A percentile compares a stretch with the other conserved stretches of the same genome.
These are phyloP conservation scores for Glyptemys insculpta DNA, from an alignment of 2,797 vertebrate species.

Conservation along the genomic window DNA sequence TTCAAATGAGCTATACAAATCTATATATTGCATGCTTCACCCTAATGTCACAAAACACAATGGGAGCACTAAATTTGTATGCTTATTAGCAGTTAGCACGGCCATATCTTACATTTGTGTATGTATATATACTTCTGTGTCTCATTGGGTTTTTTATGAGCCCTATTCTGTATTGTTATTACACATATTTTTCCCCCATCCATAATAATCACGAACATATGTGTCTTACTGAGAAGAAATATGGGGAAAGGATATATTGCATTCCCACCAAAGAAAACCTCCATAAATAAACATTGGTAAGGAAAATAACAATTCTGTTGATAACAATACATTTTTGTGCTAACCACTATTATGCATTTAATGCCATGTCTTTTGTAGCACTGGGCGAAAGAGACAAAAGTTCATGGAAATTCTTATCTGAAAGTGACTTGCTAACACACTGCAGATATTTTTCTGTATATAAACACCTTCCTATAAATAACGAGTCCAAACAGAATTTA, in stretches of 20 bases:
- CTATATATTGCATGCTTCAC: constrained; percentile 41
- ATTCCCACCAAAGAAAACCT: neutral
- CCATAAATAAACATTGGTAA: constrained; percentile 55
- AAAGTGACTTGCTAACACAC: neutral
- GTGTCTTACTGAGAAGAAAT: constrained; percentile 46
- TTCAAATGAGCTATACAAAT: constrained; percentile 37
- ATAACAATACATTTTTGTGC: constrained; percentile 29
- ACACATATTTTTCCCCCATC: constrained; percentile 41
- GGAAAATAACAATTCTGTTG: constrained; percentile 38
- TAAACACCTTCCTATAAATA: constrained; percentile 37
- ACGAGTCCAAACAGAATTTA: constrained; percentile 49
- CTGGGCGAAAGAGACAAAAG: neutral
- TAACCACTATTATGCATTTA: constrained; percentile 33
- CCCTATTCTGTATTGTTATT: constrained; percentile 33
- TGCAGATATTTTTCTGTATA: neutral
- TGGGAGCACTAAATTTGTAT: neutral
- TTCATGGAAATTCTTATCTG: constrained; percentile 10
- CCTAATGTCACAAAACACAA: neutral
- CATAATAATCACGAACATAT: constrained; percentile 46
- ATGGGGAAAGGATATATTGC: constrained; percentile 15
- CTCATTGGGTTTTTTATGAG: constrained; percentile 36
- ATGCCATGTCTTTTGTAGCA: neutral
- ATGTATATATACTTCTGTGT: neutral
- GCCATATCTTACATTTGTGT: neutral
- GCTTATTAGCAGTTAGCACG: constrained; percentile 23